Conservation (phyloP, 2,113 vertebrate genomes). For the Elanus axillaris region DNA sequence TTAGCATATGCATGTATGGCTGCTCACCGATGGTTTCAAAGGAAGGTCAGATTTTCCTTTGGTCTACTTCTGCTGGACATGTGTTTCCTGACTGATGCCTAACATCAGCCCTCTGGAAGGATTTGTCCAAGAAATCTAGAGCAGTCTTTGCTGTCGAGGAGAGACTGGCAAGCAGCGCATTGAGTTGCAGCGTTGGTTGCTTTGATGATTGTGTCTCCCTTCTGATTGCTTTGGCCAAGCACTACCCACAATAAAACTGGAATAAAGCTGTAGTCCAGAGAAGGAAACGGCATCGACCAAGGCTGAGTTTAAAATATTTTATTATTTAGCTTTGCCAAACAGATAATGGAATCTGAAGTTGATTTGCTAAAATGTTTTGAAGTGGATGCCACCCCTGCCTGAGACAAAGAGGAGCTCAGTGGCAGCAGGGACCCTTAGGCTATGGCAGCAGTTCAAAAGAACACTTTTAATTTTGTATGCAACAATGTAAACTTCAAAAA, state of each 20-base stretch:
- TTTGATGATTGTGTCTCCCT: neutral
- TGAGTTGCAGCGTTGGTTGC: neutral
- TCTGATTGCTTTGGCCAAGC: neutral
- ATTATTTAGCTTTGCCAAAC: constrained; percentile 77
- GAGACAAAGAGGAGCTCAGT: constrained; percentile 66
- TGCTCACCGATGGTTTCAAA: neutral
- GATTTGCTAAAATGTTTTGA: constrained; percentile 76
- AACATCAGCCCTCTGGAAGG: neutral
- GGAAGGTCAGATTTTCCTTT: neutral
- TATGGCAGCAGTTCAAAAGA: constrained; percentile 76
- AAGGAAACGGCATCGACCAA: neutral
- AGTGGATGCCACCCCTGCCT: constrained; percentile 62
- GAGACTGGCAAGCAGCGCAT: neutral
- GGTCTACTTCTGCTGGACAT: neutral
- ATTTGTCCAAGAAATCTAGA: neutral
- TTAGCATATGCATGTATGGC: neutral
- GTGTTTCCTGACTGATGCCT: neutral
- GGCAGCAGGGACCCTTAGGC: constrained; percentile 68
- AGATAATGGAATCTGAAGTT: constrained; percentile 75
- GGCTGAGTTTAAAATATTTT: constrained; percentile 65
- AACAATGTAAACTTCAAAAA: constrained; percentile 85
- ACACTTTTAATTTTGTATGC: constrained; percentile 73
- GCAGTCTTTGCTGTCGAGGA: neutral
- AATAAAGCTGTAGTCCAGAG: neutral
- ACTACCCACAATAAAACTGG: neutral